These are phyloP conservation scores for Clamator glandarius DNA, from an alignment of 2,797 vertebrate genomes.

Conservation along the genomic window DNA sequence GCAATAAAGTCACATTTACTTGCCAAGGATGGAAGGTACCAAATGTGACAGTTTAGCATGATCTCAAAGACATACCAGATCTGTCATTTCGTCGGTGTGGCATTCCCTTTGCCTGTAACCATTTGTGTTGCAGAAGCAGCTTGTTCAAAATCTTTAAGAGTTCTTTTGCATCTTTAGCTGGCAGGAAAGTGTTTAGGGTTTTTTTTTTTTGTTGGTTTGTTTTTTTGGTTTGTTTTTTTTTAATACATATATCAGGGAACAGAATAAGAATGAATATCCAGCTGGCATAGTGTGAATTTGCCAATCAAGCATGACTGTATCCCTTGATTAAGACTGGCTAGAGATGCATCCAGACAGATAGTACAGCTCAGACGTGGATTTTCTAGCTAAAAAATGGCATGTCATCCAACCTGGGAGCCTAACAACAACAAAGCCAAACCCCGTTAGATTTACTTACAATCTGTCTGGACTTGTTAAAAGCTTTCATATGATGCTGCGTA, in stretches of 20 bases:
- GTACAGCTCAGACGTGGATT: not conserved
- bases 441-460: not conserved
- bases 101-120: not conserved
- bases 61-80: slow-evolving; percentile 18
- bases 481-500: not conserved
- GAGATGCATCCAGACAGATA: slow-evolving; percentile 18
- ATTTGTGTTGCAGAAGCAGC: not conserved
- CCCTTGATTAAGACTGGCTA: slow-evolving; percentile 15
- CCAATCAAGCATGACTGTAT: slow-evolving; percentile 37
- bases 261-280: slow-evolving; percentile 55
- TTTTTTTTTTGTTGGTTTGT: not conserved
- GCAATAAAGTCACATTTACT: not conserved
- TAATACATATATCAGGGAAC: slow-evolving; percentile 21
- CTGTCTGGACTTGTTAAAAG: not conserved
- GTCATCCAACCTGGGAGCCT: not conserved
- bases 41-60: not conserved
- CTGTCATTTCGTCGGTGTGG: not conserved
- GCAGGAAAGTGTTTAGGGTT: not conserved
- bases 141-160: slow-evolving; percentile 10
- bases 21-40: not conserved
- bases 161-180: slow-evolving; percentile 25
- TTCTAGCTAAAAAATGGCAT: slow-evolving; percentile 1
- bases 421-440: not conserved
- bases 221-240: not conserved
- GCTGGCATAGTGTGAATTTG: slow-evolving; percentile 56